Evolutionary conservation across 2,113 vertebrate genomes (phyloP), one percentile per base, ranked within the genome.

Genomic region (Perccottus glenii): DNA sequence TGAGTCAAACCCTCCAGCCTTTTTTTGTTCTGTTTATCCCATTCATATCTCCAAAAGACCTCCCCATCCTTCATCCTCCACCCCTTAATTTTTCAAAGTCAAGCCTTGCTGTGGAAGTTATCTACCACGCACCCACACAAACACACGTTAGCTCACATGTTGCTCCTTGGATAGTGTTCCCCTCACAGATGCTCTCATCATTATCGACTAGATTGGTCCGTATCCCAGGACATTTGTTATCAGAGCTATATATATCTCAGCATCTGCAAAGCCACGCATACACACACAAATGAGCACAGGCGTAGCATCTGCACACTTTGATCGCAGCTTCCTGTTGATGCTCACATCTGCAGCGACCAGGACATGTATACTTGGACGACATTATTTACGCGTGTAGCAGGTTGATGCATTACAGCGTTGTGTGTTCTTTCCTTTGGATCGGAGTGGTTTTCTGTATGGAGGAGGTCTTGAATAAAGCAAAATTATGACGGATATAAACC

Each of bases 1-100:
- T 99, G 78, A 96, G 97, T 92, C 32, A 4, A n/a, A 14, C 27
- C n/a, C 49, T 16, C 1, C 10, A 10, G 16, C 35, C 19, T 63
- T 9, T 55, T 45, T 6, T 55, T 46, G 52, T 64, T n/a, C 15
- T 15, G 15, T 46, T 44, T 68, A 62, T 65, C 15, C 47, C 40
- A 62, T 16, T 48, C 12, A 44, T 69, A 48, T 42, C 67, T 57
- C 15, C 19, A 1, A 0, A 43, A 46, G 50, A 32, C 48, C 46
- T 19, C 11, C 38, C 40, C 51, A 8, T 43, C 32, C 14, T 72
- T 56, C 49, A 5, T 68, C 40, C 49, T 62, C 15, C 89, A 47
- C 9, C 16, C 40, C 64, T 40, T 55, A 49, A 51, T 66, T 44
- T 59, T 60, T 61, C 38, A 48, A 10, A 62, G 49, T 49, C 60